phyloP scores from a whole-genome alignment of 2,113 vertebrate species.

The Athene noctua region DNA sequence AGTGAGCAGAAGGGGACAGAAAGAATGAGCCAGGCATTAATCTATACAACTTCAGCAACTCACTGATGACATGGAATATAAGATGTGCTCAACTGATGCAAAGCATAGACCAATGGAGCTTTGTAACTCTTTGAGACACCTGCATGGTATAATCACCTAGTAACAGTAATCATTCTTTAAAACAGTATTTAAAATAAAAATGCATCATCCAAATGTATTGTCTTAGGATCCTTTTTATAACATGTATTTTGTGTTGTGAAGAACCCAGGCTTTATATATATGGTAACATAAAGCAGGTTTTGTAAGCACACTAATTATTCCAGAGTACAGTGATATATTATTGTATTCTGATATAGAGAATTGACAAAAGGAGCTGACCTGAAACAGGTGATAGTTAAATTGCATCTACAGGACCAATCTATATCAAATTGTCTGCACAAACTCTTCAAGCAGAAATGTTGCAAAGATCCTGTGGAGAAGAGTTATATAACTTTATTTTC shows the following conservation, averaged over 20 bases:
- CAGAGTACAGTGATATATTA: neutral
- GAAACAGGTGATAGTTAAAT: neutral
- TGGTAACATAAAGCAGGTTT: neutral
- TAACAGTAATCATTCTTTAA: neutral
- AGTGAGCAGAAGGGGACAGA: neutral
- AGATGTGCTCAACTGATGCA: neutral
- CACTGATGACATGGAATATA: neutral
- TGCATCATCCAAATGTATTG: neutral
- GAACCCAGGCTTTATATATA: neutral
- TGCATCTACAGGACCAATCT: neutral
- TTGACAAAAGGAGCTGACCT: neutral
- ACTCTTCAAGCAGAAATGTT: neutral
- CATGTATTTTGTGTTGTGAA: neutral
- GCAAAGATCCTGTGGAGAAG: neutral
- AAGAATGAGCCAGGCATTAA: neutral
- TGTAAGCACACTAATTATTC: neutral
- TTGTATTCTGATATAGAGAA: neutral
- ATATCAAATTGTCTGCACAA: neutral
- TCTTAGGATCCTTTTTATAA: neutral
- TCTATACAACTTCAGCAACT: fast-evolving
- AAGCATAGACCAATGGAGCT: neutral
- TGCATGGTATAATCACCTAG: neutral
- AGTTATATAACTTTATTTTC: neutral
- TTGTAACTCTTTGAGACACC: neutral
- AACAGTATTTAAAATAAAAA: neutral